phyloP scores from a whole-genome alignment of 2,888 invertebrate genomes.

The Laothoe populi region DNA sequence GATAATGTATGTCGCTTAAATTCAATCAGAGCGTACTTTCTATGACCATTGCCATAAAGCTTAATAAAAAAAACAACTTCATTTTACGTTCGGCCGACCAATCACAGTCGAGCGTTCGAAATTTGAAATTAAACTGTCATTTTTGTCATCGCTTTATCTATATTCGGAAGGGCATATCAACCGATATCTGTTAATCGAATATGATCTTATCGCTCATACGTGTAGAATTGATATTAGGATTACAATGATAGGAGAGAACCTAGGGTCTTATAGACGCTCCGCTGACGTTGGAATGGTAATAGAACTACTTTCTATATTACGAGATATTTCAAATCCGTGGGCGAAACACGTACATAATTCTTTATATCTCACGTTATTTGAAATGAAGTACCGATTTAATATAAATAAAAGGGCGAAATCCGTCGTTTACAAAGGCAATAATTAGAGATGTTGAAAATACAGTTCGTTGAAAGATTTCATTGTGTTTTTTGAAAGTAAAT shows the following conservation, averaged over 20 bases:
- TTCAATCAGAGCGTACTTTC: constrained; percentile 30
- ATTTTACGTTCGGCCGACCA: constrained; percentile 35
- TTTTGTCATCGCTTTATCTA: constrained; percentile 34
- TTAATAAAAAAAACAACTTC: constrained; percentile 33
- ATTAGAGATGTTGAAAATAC: not conserved
- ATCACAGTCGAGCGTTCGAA: constrained; percentile 31
- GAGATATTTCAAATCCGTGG: constrained; percentile 30
- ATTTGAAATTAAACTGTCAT: constrained; percentile 40
- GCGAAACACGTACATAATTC: constrained; percentile 28
- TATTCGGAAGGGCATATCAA: constrained; percentile 15
- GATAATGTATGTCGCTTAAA: constrained; percentile 31
- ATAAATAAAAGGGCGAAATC: not conserved
- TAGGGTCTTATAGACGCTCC: constrained; percentile 32
- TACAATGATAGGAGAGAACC: not conserved
- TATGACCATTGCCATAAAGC: constrained; percentile 30
- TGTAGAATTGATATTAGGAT: constrained; percentile 7
- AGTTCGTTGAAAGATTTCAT: not conserved
- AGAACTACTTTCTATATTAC: constrained; percentile 38
- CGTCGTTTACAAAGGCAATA: not conserved
- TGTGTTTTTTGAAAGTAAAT: not conserved
- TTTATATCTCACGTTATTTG: constrained; percentile 13
- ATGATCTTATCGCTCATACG: not conserved
- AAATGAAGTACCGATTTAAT: constrained; percentile 11
- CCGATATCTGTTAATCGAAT: constrained; percentile 9
- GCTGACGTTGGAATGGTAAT: constrained; percentile 35